phyloP scores from a whole-genome alignment of 2,888 invertebrate species.

The Sarcophaga subvicina region DNA sequence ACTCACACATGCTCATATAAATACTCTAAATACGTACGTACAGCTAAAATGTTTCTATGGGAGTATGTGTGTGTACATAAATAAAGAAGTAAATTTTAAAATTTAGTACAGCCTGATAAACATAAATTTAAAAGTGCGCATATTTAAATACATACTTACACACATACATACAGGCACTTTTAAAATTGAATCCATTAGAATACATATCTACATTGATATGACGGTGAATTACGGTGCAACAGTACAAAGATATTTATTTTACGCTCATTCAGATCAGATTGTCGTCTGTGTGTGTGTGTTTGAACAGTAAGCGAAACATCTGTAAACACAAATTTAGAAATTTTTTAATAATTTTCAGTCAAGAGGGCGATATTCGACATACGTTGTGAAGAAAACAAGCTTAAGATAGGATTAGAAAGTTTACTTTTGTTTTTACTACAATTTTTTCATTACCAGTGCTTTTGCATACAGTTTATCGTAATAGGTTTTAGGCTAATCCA shows the following conservation, averaged over 20 bases:
- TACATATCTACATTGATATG: neutral
- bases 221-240: neutral
- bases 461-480: no score
- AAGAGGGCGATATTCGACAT: no score
- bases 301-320: neutral
- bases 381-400: no score
- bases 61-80: conserved; percentile 8
- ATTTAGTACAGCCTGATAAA: conserved; percentile 40
- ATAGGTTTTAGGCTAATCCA: no score
- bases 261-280: neutral
- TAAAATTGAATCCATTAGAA: neutral
- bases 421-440: no score
- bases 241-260: neutral
- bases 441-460: no score
- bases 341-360: no score
- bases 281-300: neutral
- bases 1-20: conserved; percentile 6
- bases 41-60: neutral
- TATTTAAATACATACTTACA: conserved; percentile 4
- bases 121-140: conserved; percentile 26
- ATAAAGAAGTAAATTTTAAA: conserved; percentile 31
- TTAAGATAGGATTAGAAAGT: no score
- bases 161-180: neutral
- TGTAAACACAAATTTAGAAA: neutral
- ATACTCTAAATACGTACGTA: neutral